Evolutionary conservation across 1,140 invertebrate genomes (phyloP), one percentile per base, ranked within the genome.

Genomic region (Ephestia elutella): DNA sequence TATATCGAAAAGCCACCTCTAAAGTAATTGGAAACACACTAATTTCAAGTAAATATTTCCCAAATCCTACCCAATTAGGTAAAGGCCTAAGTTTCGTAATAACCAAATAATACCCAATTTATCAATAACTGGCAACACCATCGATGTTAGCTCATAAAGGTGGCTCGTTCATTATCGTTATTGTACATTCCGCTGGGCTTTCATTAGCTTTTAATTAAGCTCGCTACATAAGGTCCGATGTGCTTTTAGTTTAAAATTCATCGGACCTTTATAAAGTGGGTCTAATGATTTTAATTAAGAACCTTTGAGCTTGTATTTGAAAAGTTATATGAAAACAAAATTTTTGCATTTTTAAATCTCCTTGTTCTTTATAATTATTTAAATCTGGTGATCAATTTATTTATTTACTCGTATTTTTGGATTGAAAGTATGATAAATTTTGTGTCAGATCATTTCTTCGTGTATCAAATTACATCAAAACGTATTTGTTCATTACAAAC

Each of bases 171-270:
- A 44, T 44, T 44, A 44, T 44, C 38, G 10, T 44, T 44, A 44
- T 44, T 44, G 38, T 44, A 15, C 38, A 17, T 44, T 44, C 38
- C 38, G 15, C 15, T n/a, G 38, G 38, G 38, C 38, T 44, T 44
- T 44, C 38, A 44, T 44, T 44, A 44, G 38, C 38, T 44, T 44
- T 44, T 44, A 44, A 44, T 44, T 44, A 44, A 44, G 38, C 38
- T 17, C 38, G 13, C 21, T 44, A 44, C n/a, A 17, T 15, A 15
- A 44, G 38, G 5, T 15, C 38, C 38, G 13, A 44, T 15, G 13
- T 15, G 38, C 38, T 44, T 44, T 11, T 44, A 44, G 38, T 44
- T 32, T 44, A 44, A 44, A 44, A 44, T 44, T 44, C 38, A 44
- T 44, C 13, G n/a, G 13, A 15, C 38, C 38, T 44, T 44, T 44